phyloP scores from a whole-genome alignment of 2,113 vertebrate genomes.

The Dendropsophus ebraccatus region DNA sequence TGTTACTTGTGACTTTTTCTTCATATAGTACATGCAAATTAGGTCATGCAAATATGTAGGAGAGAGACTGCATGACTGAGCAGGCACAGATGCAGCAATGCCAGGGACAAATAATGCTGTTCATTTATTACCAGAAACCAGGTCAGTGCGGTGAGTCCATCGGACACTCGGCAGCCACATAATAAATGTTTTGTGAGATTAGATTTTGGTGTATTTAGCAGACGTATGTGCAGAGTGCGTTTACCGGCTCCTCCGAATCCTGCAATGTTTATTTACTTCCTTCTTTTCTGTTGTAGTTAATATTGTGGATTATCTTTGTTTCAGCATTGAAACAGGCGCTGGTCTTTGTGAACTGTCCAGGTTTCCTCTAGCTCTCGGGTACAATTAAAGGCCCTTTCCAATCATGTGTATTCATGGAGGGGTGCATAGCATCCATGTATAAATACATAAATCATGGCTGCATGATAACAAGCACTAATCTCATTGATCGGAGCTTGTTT shows the following conservation, averaged over 20 bases:
- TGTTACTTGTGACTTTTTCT: conserved; percentile 56
- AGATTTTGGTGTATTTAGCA: conserved; percentile 42
- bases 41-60: conserved; percentile 55
- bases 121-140: conserved; percentile 55
- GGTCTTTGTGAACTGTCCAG: background rate
- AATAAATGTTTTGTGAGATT: conserved; percentile 55
- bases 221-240: conserved; percentile 13
- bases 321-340: background rate
- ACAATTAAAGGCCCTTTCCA: background rate
- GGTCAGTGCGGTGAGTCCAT: conserved; percentile 46
- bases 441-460: too few species aligned
- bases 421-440: background rate
- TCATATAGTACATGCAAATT: conserved; percentile 58
- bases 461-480: too few species aligned
- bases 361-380: too few species aligned
- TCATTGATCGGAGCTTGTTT: too few species aligned
- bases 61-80: conserved; percentile 56
- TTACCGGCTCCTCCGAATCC: background rate
- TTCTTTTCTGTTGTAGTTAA: background rate
- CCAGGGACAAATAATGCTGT: conserved; percentile 34
- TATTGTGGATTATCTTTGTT: background rate
- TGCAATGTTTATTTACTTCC: conserved; percentile 1
- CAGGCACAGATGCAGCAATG: conserved; percentile 52
- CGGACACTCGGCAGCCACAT: conserved; percentile 26
- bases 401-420: background rate